Evolutionary conservation across 1,140 invertebrate species (phyloP), one percentile per base, ranked within the genome.

Genomic region (Streblospio benedicti): DNA sequence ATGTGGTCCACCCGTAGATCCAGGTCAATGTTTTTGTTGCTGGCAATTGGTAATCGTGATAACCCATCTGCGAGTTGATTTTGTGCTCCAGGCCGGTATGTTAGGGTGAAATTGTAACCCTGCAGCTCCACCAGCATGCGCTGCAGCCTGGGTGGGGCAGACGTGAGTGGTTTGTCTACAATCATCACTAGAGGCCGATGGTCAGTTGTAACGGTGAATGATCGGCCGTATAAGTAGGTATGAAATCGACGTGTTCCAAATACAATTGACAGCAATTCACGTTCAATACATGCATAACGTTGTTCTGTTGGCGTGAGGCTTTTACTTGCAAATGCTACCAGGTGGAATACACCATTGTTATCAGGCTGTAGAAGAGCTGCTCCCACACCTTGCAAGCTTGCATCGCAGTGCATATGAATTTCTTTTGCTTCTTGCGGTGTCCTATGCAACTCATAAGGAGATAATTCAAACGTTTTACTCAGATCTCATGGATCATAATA

Each of bases 101-200:
- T 41, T 0, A 83, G 60, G 28, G 67, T 62, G 27, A 80, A 69
- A 63, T 80, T 69, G 70, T 76, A 81, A 61, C 65, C 49, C 52
- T 75, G 73, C 9, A 82, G 38, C 52, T 67, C 66, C 4, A 81
- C 56, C n/a, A 79, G 33, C 73, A 80, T 78, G 16, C 74, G 54
- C 65, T 80, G 71, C 32, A 82, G 63, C 57, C 79, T 59, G 6
- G 68, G 56, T 35, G 76, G 71, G 44, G 70, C 67, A 58, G 71
- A 67, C 23, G 69, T 61, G 25, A 81, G 63, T 16, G 68, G 62
- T 65, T 80, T 81, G 54, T 71, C 67, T 14, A 72, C 66, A 53
- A 81, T 79, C 25, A 50, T 57, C 30, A 76, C 70, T 0, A 78
- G 62, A 6, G 62, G 62, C 52, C 52, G 25, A 51, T 64, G 59